A percentile compares a stretch with the other conserved stretches of the same genome.
Conservation (phyloP, 92 coral and sea anemone genomes). For the Porites lobata region DNA sequence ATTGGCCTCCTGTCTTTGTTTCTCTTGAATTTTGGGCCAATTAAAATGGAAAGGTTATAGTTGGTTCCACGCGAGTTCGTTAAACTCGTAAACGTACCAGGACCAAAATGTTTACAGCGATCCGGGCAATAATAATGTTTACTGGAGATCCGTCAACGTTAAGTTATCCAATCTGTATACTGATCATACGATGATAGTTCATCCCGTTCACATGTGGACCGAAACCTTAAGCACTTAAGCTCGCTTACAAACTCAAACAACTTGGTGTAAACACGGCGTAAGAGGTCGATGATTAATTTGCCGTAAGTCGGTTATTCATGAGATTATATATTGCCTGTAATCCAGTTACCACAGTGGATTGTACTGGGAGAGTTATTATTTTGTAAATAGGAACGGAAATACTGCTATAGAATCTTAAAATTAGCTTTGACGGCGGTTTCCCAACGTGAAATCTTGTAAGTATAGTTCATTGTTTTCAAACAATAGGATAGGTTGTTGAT, state of each 20-base stretch:
- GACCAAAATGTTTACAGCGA: too few species aligned
- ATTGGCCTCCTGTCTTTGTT: neutral
- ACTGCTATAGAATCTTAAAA: neutral
- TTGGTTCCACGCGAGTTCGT: neutral
- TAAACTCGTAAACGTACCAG: too few species aligned
- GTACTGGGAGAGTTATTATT: neutral
- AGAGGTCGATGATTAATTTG: too few species aligned
- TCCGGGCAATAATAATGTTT: too few species aligned
- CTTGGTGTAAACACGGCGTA: too few species aligned
- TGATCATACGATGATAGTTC: too few species aligned
- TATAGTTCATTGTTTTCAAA: conserved; percentile 4
- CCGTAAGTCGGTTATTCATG: neutral
- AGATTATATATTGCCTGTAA: neutral
- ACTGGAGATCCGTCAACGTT: too few species aligned
- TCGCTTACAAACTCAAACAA: too few species aligned
- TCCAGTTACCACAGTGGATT: neutral
- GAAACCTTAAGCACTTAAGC: too few species aligned
- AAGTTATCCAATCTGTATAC: too few species aligned
- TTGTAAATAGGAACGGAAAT: neutral
- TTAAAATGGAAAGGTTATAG: neutral
- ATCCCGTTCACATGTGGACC: too few species aligned
- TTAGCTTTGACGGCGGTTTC: conserved; percentile 12
- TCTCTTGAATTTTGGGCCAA: neutral
- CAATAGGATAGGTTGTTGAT: conserved; percentile 16
- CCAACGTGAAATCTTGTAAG: conserved; percentile 13